Evolutionary conservation across 1,140 invertebrate genomes (phyloP), one percentile per base, ranked within the genome.

Genomic region (Archivesica marissinica): DNA sequence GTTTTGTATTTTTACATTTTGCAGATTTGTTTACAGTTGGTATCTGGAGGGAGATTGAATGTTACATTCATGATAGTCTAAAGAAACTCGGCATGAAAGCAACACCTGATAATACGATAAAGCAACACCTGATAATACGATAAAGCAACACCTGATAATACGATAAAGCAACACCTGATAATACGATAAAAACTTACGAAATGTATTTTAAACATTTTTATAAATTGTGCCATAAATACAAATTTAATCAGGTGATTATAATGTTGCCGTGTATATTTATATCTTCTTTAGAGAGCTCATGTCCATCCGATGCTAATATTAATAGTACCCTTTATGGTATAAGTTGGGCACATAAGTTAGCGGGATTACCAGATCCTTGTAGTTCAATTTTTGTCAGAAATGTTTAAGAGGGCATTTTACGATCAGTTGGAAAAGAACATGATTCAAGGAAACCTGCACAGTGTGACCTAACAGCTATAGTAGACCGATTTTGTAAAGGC

Each of bases 191-290:
- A 59, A 28, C 54, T 2, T 59, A 59, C 25, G 54, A 59, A 59
- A 59, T 59, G 54, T 59, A 59, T 28, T 59, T 59, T 59, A 59
- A 59, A 59, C 54, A 59, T 59, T 2, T 59, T 59, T 59, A 28
- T 28, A 28, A 2, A 28, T 59, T 23, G 54, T 59, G 54, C 33
- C 1, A 15, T 4, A 59, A 52, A 52, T 52, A 52, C 25, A 52
- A 52, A n/a, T 52, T 52, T 52, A 7, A 4, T 7, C 17, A 15
- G 17, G 54, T 59, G 54, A 59, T 59, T 59, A 59, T 28, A 9
- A 59, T 15, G 23, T 59, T 9, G 54, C 54, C 15, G 25, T 59
- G 15, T 28, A 59, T 28, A 23, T 59, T 59, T n/a, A n/a, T n/a
- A n/a, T 59, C 54, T 2, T 59, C 25, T n/a, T 28, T 59, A 28